These are phyloP conservation scores for Aphelocoma californica DNA, from an alignment of 2,797 vertebrate species.

Conservation along the genomic window DNA sequence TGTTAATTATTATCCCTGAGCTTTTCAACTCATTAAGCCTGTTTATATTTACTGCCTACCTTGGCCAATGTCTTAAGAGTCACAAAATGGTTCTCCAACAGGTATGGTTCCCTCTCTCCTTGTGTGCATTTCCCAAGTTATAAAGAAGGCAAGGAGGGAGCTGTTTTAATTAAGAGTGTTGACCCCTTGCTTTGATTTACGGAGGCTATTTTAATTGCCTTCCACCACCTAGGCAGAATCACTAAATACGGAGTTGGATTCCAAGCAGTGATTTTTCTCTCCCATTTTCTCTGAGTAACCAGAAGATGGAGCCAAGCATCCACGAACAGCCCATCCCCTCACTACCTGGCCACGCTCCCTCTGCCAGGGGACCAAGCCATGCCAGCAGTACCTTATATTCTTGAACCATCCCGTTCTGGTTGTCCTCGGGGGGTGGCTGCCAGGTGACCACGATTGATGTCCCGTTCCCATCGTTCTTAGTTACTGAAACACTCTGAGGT, in stretches of 20 bases:
- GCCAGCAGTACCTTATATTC: conserved; percentile 91
- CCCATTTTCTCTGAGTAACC: conserved; percentile 46
- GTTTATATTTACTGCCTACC: conserved; percentile 5
- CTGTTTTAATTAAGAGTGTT: conserved; percentile 1
- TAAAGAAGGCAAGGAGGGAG: neutral
- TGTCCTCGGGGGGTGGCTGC: conserved; percentile 94
- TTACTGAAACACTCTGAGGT: conserved; percentile 91
- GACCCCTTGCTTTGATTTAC: neutral
- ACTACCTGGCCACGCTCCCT: neutral
- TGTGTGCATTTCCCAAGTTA: neutral
- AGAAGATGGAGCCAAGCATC: conserved; percentile 88
- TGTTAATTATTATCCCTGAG: conserved; percentile 41
- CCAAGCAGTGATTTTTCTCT: neutral
- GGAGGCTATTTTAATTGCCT: conserved; percentile 3
- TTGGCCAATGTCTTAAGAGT: neutral
- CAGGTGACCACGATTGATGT: conserved; percentile 93
- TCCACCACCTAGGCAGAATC: neutral
- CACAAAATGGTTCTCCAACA: neutral
- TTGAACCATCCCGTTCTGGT: conserved; percentile 93
- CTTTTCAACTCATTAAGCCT: conserved; percentile 29
- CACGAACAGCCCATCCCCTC: conserved; percentile 58
- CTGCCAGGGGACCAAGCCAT: neutral
- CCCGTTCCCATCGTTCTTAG: conserved; percentile 90
- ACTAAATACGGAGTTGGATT: neutral
- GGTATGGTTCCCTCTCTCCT: neutral